Conservation (phyloP, 2,113 vertebrate genomes). For the Alexandromys fortis region DNA sequence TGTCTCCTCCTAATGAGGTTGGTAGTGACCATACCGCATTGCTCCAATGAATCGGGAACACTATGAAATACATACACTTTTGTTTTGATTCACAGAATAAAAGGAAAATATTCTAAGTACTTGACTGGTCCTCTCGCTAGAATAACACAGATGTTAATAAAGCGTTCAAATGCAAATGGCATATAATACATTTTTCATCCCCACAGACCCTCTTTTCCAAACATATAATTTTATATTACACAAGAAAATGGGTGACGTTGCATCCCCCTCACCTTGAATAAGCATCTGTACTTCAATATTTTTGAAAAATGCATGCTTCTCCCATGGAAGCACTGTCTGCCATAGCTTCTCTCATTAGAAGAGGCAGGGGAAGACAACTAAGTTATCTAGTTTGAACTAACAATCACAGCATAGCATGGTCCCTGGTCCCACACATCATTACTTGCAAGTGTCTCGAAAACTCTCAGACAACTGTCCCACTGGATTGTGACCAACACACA, state of each 20-base stretch:
- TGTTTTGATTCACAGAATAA: neutral
- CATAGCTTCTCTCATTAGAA: neutral
- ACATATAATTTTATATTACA: neutral
- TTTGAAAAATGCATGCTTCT: neutral
- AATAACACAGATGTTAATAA: neutral
- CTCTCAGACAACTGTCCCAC: neutral
- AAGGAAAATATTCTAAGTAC: neutral
- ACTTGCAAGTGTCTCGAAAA: neutral
- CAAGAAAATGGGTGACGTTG: neutral
- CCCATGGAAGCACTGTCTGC: too few species aligned
- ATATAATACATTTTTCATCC: neutral
- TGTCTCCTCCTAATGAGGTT: neutral
- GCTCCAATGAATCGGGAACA: neutral
- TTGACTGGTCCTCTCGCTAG: neutral
- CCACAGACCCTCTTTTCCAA: neutral
- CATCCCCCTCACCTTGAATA: neutral
- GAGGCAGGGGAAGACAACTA: neutral
- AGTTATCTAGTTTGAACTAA: neutral
- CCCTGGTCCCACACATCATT: neutral
- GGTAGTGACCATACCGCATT: neutral
- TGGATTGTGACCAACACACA: neutral
- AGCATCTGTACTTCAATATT: neutral
- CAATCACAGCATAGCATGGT: neutral
- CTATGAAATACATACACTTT: slow-evolving; percentile 7
- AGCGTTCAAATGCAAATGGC: neutral